Evolutionary conservation across 1,140 invertebrate species (phyloP).

Genomic region (Triops longicaudatus): DNA sequence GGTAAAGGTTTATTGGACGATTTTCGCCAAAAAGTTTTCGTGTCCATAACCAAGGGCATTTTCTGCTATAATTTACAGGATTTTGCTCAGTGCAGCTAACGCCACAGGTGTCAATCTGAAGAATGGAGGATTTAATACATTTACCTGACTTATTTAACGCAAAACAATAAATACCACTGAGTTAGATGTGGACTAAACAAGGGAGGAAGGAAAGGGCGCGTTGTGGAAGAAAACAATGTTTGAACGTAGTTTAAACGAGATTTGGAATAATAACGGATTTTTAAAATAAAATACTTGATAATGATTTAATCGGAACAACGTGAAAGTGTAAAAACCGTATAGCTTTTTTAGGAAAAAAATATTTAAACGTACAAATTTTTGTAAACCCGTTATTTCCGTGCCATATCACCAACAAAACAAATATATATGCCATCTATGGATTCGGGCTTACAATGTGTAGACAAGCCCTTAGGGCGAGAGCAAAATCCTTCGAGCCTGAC

Average conservation of each 20-base stretch:
- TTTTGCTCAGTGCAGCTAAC: background rate
- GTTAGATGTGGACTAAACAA: too few relatives aligned
- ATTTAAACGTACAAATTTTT: background rate
- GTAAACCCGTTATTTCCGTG: conserved; percentile 2
- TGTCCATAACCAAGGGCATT: background rate
- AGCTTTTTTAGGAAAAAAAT: background rate
- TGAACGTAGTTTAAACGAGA: too few relatives aligned
- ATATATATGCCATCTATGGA: background rate
- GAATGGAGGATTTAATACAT: background rate
- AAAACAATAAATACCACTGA: too few relatives aligned
- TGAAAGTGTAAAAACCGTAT: too few relatives aligned
- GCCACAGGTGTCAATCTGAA: background rate
- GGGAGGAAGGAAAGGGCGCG: too few relatives aligned
- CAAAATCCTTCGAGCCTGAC: too few relatives aligned
- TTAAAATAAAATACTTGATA: too few relatives aligned
- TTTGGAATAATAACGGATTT: too few relatives aligned
- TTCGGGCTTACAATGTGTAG: background rate
- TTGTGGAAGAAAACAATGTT: too few relatives aligned
- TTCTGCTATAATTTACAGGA: background rate
- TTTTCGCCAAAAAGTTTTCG: conserved; percentile 1
- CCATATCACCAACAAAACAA: conserved; percentile 15
- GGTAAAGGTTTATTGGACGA: background rate
- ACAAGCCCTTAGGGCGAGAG: too few relatives aligned
- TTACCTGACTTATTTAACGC: too few relatives aligned
- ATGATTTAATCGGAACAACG: too few relatives aligned